These are phyloP conservation scores for Branchinecta lynchi DNA, from an alignment of 1,140 invertebrate species.

Conservation along the genomic window DNA sequence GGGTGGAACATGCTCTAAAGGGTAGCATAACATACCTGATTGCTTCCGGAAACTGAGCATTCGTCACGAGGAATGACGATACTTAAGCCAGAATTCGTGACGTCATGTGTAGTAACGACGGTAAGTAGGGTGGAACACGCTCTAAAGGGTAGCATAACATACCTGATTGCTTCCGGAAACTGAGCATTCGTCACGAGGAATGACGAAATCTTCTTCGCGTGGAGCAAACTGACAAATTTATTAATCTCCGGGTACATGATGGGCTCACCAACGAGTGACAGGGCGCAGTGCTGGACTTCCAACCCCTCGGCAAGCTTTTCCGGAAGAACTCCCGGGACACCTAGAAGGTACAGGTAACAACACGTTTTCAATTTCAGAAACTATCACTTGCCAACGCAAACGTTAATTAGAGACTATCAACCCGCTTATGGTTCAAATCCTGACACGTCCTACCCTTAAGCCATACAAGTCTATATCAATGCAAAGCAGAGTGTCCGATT, in stretches of 20 bases:
- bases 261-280: constrained; percentile 49
- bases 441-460: too few relatives aligned
- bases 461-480: too few relatives aligned
- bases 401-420: background rate
- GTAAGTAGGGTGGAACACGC: too few relatives aligned
- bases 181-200: constrained; percentile 50
- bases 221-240: constrained; percentile 38
- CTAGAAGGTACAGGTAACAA: constrained; percentile 27
- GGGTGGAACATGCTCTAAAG: too few relatives aligned
- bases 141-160: constrained; percentile 13
- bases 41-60: constrained; percentile 46
- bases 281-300: constrained; percentile 39
- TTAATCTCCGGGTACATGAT: constrained; percentile 54
- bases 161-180: constrained; percentile 44
- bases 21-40: constrained; percentile 35
- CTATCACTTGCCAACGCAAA: too few relatives aligned
- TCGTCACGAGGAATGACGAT: too few relatives aligned
- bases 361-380: too few relatives aligned
- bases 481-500: too few relatives aligned
- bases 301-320: constrained; percentile 40
- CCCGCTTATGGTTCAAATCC: background rate
- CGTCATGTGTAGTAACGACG: too few relatives aligned
- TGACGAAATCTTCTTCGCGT: constrained; percentile 39
- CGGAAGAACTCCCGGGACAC: constrained; percentile 42
- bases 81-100: too few relatives aligned